Conservation (phyloP, 2,888 invertebrate genomes). For the Keiferia lycopersicella region DNA sequence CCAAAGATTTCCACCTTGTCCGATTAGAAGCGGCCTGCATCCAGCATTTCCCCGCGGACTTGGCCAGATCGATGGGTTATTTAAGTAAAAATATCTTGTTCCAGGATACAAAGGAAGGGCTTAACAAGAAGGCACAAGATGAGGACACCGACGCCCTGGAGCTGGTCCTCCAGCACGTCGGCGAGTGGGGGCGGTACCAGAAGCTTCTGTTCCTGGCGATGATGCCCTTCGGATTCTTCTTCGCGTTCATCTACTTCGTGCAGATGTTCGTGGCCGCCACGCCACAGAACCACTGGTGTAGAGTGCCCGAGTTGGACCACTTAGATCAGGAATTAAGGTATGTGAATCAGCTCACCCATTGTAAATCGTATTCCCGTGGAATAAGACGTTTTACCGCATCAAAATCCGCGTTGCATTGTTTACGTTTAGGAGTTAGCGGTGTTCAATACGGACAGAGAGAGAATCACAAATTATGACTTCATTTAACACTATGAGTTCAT, state of each 20-base stretch:
- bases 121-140: conserved; percentile 37
- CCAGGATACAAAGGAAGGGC: conserved; percentile 50
- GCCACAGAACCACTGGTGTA: conserved; percentile 67
- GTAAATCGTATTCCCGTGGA: too few species aligned
- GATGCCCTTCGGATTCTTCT: conserved; percentile 67
- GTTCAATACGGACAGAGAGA: too few species aligned
- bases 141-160: conserved; percentile 57
- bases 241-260: conserved; percentile 68
- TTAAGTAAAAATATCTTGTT: conserved; percentile 19
- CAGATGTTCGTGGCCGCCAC: conserved; percentile 72
- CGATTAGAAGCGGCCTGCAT: too few species aligned
- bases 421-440: too few species aligned
- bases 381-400: too few species aligned
- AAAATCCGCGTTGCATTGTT: too few species aligned
- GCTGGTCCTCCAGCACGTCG: conserved; percentile 59
- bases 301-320: conserved; percentile 59
- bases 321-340: conserved; percentile 60
- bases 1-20: too few species aligned
- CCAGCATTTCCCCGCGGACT: too few species aligned
- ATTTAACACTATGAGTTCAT: too few species aligned
- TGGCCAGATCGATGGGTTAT: too few species aligned
- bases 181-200: conserved; percentile 69
- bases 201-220: conserved; percentile 60
- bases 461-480: too few species aligned
- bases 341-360: too few species aligned